A percentile compares a stretch with the other conserved stretches of the same genome.
Evolutionary conservation across 2,113 vertebrate genomes (phyloP).

Genomic region (Micromys minutus): DNA sequence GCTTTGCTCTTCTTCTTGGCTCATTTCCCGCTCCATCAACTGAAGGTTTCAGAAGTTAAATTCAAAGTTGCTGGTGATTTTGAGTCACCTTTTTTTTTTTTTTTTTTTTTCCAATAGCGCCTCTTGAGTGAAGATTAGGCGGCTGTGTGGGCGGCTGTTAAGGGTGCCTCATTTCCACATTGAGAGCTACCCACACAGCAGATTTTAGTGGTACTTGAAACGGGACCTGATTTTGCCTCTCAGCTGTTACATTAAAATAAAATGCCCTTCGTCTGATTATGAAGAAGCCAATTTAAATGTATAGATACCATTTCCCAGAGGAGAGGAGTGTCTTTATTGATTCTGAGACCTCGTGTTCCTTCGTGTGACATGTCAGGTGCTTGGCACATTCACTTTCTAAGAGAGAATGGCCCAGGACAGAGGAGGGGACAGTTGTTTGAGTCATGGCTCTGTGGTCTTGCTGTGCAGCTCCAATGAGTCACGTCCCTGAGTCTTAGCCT

Average conservation of each 20-base stretch:
- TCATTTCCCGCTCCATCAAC: not conserved
- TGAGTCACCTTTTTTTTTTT: conserved; percentile 68
- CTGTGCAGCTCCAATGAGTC: not conserved
- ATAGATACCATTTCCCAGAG: conserved; percentile 12
- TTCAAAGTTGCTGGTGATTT: conserved; percentile 68
- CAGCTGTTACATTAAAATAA: conserved; percentile 74
- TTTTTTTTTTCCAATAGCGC: conserved; percentile 63
- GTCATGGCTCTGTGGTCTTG: not conserved
- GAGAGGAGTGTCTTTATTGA: not conserved
- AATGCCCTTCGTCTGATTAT: conserved; percentile 65
- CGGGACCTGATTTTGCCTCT: conserved; percentile 77
- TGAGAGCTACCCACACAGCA: conserved; percentile 69
- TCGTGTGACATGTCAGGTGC: not conserved
- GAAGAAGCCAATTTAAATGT: conserved; percentile 42
- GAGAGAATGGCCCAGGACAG: not conserved
- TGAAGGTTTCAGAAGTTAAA: conserved; percentile 62
- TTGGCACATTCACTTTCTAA: not conserved
- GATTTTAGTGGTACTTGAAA: conserved; percentile 73
- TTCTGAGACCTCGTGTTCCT: not conserved
- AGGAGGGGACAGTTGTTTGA: accelerated
- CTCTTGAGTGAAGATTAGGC: conserved; percentile 74
- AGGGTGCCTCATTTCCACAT: conserved; percentile 71
- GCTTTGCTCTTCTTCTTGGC: no score
- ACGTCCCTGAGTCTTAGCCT: not conserved
- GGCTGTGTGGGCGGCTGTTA: conserved; percentile 67